phyloP scores from a whole-genome alignment of 2,797 vertebrate genomes.

The Paratrypauchen microcephalus region DNA sequence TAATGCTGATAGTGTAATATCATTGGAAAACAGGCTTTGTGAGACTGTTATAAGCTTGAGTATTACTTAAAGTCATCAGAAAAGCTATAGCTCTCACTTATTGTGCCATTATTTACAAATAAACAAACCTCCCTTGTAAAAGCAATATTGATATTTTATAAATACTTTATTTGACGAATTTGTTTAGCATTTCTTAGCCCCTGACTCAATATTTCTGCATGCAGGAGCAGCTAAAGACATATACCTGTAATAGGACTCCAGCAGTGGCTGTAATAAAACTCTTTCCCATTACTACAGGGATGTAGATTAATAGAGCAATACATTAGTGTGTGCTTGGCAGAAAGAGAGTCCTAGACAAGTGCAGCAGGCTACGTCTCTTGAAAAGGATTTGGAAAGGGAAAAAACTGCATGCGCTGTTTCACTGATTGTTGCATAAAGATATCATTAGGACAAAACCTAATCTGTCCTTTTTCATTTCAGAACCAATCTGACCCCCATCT shows the following conservation, averaged over 20 bases:
- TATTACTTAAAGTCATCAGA: not conserved
- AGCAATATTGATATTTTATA: not conserved
- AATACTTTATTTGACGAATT: not conserved
- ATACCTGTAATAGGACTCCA: constrained; percentile 64
- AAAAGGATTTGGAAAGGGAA: constrained; percentile 51
- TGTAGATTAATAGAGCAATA: constrained; percentile 72
- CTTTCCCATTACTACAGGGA: constrained; percentile 56
- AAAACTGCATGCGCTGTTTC: constrained; percentile 43
- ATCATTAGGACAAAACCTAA: constrained; percentile 62
- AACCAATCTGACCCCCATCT: constrained; percentile 38
- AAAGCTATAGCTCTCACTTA: not conserved
- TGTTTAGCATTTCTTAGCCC: constrained; percentile 2
- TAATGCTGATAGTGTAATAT: not conserved
- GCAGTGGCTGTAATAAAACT: constrained; percentile 60
- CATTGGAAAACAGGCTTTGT: not conserved
- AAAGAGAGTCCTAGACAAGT: constrained; percentile 39
- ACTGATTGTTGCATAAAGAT: constrained; percentile 48
- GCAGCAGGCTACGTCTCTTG: constrained; percentile 40
- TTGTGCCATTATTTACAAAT: not conserved
- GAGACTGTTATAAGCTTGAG: not conserved
- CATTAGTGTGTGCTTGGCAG: constrained; percentile 63
- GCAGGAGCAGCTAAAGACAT: constrained; percentile 17
- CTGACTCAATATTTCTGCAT: constrained; percentile 12
- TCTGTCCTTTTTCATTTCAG: constrained; percentile 57
- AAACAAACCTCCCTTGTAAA: not conserved